Conservation (phyloP, 2,888 invertebrate species). For the Rhyacophila evoluta region DNA sequence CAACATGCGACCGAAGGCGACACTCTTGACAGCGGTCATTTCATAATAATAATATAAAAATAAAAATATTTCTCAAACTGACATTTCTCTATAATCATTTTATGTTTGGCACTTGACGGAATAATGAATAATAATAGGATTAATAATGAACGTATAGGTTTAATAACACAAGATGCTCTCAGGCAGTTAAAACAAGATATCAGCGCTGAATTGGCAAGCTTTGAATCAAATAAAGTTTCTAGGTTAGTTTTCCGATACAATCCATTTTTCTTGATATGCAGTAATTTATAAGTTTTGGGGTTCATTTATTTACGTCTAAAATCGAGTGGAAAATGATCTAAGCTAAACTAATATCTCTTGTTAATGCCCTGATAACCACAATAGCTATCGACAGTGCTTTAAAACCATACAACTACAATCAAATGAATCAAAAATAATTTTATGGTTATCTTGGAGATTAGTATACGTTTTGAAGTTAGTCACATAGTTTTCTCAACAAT, state of each 20-base stretch:
- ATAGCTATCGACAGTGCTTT: too few species aligned
- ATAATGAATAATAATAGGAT: conserved; percentile 32
- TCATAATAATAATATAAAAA: conserved; percentile 17
- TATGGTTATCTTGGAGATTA: too few species aligned
- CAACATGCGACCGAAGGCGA: not conserved
- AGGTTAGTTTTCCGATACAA: conserved; percentile 45
- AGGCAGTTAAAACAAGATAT: conserved; percentile 45
- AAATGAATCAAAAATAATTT: too few species aligned
- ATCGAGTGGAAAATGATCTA: too few species aligned
- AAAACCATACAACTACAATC: too few species aligned
- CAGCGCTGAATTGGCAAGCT: conserved; percentile 38
- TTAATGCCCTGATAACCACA: too few species aligned
- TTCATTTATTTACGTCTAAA: too few species aligned
- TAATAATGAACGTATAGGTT: conserved; percentile 33
- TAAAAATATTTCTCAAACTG: not conserved
- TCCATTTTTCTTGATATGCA: too few species aligned
- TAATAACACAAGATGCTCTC: conserved; percentile 46
- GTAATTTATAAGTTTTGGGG: not conserved
- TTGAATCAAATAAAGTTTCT: conserved; percentile 38
- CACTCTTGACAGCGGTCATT: not conserved
- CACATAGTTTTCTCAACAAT: too few species aligned
- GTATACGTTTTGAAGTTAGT: too few species aligned
- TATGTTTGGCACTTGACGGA: not conserved
- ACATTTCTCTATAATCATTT: not conserved
- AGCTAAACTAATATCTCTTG: too few species aligned